These are phyloP conservation scores for Ametastegia equiseti DNA, from an alignment of 2,888 invertebrate genomes.

Conservation along the genomic window DNA sequence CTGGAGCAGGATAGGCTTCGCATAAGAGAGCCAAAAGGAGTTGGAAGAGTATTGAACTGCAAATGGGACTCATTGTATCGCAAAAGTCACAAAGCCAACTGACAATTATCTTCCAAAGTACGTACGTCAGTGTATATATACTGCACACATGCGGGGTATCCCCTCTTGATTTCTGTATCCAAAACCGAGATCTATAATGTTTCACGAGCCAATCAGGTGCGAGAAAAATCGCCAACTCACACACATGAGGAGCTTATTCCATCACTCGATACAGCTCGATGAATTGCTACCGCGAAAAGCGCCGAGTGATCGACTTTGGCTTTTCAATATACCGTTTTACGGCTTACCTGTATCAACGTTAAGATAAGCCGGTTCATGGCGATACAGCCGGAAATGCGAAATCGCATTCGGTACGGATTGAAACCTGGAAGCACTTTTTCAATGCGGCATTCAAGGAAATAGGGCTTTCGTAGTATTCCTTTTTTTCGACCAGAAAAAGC, in stretches of 20 bases:
- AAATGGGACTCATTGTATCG: conserved; percentile 31
- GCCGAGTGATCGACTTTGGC: not conserved
- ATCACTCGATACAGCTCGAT: not conserved
- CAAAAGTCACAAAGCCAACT: conserved; percentile 25
- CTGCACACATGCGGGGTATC: too few relatives aligned
- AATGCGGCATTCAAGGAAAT: not conserved
- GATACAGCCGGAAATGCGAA: not conserved
- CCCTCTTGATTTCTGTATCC: conserved; percentile 3
- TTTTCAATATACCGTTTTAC: conserved; percentile 12
- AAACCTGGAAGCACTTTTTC: not conserved
- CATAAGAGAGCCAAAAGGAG: conserved; percentile 8
- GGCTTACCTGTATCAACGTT: conserved; percentile 20
- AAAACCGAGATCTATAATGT: not conserved
- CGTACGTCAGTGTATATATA: conserved; percentile 16
- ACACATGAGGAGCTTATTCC: not conserved
- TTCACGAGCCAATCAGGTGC: not conserved
- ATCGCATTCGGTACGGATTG: not conserved
- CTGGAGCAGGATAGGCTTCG: conserved; percentile 6
- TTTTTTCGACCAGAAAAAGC: not conserved
- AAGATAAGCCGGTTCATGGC: conserved; percentile 1
- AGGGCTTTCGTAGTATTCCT: not conserved
- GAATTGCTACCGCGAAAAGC: not conserved
- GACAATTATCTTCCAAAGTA: not conserved
- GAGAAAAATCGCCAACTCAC: not conserved
- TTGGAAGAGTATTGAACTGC: conserved; percentile 15